Percentiles rank a stretch among this genome's conserved stretches.
phyloP scores from a whole-genome alignment of 1,140 invertebrate species.

The Drosophila jambulina region DNA sequence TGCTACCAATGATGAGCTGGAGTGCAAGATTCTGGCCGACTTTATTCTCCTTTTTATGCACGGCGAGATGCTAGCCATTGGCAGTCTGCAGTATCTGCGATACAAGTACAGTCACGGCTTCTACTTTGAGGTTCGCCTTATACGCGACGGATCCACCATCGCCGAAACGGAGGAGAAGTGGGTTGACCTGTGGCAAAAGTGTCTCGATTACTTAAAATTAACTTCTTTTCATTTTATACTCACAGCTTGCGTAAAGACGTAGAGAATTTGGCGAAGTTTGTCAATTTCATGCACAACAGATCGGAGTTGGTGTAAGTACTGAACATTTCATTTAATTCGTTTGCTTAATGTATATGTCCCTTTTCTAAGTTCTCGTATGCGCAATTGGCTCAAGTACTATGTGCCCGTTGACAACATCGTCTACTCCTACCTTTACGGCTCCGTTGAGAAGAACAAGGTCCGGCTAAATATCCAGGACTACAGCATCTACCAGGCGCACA shows the following conservation, averaged over 20 bases:
- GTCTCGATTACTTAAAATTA: too few relatives aligned
- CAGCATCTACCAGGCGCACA: conserved; percentile 65
- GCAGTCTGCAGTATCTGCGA: conserved; percentile 82
- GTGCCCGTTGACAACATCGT: conserved; percentile 71
- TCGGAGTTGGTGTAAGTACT: conserved; percentile 72
- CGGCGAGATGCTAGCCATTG: conserved; percentile 92
- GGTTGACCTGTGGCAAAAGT: conserved; percentile 6
- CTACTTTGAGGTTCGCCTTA: conserved; percentile 69
- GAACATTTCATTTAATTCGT: not conserved
- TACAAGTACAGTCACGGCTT: conserved; percentile 75
- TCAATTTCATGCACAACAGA: conserved; percentile 69
- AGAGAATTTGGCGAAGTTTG: conserved; percentile 69
- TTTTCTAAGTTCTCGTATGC: conserved; percentile 31
- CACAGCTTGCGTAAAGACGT: conserved; percentile 70
- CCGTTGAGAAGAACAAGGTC: conserved; percentile 73
- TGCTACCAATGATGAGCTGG: conserved; percentile 98
- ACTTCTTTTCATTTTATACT: not conserved
- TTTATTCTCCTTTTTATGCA: conserved; percentile 95
- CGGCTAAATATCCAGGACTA: conserved; percentile 75
- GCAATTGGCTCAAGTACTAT: conserved; percentile 77
- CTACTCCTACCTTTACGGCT: conserved; percentile 73
- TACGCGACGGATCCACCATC: conserved; percentile 57
- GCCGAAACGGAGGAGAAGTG: conserved; percentile 71
- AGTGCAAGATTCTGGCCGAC: conserved; percentile 97
- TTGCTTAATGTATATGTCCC: not conserved